Base-by-base conservation (phyloP, 2,888 invertebrate species). In the Gerosis bhagava region DNA sequence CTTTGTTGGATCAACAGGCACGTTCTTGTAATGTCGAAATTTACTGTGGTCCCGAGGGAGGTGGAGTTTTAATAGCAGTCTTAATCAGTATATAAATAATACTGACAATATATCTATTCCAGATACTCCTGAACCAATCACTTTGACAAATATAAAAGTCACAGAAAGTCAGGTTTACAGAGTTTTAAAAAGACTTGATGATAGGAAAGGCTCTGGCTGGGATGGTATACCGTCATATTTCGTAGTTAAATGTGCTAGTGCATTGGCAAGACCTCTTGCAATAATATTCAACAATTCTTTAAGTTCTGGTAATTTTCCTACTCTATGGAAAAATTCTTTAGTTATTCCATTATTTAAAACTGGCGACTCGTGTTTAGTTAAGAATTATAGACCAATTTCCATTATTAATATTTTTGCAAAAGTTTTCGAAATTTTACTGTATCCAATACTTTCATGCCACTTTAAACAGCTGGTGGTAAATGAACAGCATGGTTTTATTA, bases 401-500 rank as follows among this genome's bases (percentile, higher is more conserved):
- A 19, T 19, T 19, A 19, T 19, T 4, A 7, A 28, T 5, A 24
- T 25, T 0, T 26, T 49, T 21, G 25, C 49, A 2, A 49, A 59
- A 39, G 36, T 57, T 0, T 54, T 58, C 11, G 51, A 55, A 29
- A 17, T 39, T 3, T 35, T 56, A 8, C 5, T 56, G 1, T 49
- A 29, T 25, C 52, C 53, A 1, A 19, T 44, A 8, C 32, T 56
- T 0, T 40, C 37, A 8, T 43, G 43, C 19, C 43, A 44, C n/a
- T 10, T 49, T 3, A 49, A 28, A 16, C 36, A 49, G 5, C 13
- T 37, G 4, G 17, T 59, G 4, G 45, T 15, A 25, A 19, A 17
- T 1, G 13, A 49, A 5, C 58, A 58, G 24, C 60, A 58, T 36
- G 58, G 58, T 0, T 59, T 62, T 34, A 22, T 56, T 1, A 44